Base-by-base conservation (phyloP, 2,888 invertebrate species). In the Plebejus argus region DNA sequence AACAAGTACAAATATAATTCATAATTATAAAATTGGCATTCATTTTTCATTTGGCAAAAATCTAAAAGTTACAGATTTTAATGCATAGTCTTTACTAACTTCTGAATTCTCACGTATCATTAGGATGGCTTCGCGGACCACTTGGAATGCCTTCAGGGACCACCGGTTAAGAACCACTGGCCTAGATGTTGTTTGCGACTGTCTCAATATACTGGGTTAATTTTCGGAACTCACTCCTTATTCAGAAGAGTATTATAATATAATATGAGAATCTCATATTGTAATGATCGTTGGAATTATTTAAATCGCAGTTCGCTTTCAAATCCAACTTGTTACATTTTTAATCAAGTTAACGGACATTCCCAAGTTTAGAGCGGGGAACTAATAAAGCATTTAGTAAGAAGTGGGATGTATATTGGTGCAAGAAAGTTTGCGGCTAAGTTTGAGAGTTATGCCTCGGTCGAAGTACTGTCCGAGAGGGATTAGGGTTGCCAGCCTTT, bases 391-490 rank as follows among this genome's bases (percentile, higher is more conserved):
- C 76, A 79, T 79, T 79, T 79, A 78, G 77, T 72, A 77, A 71
- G 70, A 77, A 79, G 76, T 70, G 53, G 49, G 58, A 76, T 76
- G 66, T 72, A 76, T 78, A 53, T 75, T 70, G 76, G 72, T 76
- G 76, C 76, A 70, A 80, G 77, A 79, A 78, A 80, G 80, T 78
- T 81, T 79, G 78, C 71, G 87, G 78, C 83, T 81, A 88, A 90
- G 88, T 89, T 89, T 83, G 79, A 82, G 85, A 89, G 88, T 87
- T 85, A 82, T 84, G 86, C 86, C 86, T 86, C 85, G 72, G 71
- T 71, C 39, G 71, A n/a, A 71, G 74, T 28, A 49, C 74, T 28
- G 49, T 74, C 49, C 23, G 45, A 66, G 66, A 66, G 18, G 28
- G 66, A 66, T 66, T 28, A 66, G 66, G 66, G 66, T 66, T 66